phyloP scores from a whole-genome alignment of 2,888 invertebrate species.

The Dryocosmus kuriphilus region DNA sequence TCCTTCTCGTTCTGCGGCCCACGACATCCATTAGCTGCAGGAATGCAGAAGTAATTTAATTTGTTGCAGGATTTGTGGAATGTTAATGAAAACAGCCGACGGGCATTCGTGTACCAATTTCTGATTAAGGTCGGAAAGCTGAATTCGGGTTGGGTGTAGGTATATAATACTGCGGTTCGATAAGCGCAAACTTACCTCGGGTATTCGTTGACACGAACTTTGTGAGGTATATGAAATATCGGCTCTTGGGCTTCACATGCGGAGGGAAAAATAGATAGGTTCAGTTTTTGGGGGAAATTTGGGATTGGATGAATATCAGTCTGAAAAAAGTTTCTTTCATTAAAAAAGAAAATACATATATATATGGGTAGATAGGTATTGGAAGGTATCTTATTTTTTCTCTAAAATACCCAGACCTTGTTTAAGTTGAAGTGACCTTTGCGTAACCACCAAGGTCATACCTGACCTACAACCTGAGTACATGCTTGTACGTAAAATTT shows the following conservation, averaged over 20 bases:
- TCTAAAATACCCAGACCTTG: too few species aligned
- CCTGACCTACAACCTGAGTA: too few species aligned
- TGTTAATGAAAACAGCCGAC: conserved; percentile 74
- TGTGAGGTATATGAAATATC: conserved; percentile 4
- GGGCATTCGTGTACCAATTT: conserved; percentile 65
- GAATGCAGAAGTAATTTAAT: conserved; percentile 75
- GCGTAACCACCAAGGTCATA: too few species aligned
- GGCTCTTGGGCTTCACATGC: neutral
- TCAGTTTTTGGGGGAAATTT: neutral
- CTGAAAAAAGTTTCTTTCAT: too few species aligned
- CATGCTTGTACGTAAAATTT: too few species aligned
- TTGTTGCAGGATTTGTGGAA: conserved; percentile 75
- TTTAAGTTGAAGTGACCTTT: too few species aligned
- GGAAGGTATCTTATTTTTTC: too few species aligned
- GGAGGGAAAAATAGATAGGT: neutral
- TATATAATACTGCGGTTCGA: conserved; percentile 19
- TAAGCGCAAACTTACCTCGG: conserved; percentile 17
- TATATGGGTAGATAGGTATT: too few species aligned
- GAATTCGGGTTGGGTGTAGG: neutral
- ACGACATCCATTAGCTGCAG: conserved; percentile 71
- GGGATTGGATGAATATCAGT: neutral
- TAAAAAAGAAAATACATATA: too few species aligned
- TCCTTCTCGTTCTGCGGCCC: conserved; percentile 51
- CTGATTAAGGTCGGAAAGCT: conserved; percentile 65
- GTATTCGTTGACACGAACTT: conserved; percentile 25